Evolutionary conservation across 2,888 invertebrate genomes (phyloP), one percentile per base, ranked within the genome.

Genomic region (Eueremaeus valkanovi): DNA sequence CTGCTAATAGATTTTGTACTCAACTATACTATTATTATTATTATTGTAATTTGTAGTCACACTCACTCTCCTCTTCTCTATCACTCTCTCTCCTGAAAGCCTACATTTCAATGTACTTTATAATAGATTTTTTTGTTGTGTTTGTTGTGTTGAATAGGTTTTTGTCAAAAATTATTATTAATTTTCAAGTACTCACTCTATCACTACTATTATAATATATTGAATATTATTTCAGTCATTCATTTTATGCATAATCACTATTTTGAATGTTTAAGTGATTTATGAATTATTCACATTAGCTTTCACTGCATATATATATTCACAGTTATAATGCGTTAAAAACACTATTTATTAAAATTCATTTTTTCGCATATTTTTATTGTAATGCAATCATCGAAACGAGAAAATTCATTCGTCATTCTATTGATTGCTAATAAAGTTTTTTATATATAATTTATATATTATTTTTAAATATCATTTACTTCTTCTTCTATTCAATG

Each of bases 31-130:
- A 49, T 49, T 49, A 49, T 63, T 63, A 63, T 63, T 63, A 63
- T 63, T 63, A 63, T 63, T 33, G n/a, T 63, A 63, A 63, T 63
- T 63, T 63, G 63, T 63, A 21, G 58, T 29, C 58, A 58, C 58
- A 58, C 58, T 58, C 21, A 58, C 16, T 58, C 27, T 27, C 58
- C 13, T 27, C 58, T 58, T n/a, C n/a, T n/a, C n/a, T n/a, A n/a
- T n/a, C n/a, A n/a, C n/a, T n/a, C n/a, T n/a, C n/a, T n/a, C n/a
- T n/a, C n/a, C n/a, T 27, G 13, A 58, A 27, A 13, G 29, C 27
- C 24, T 58, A 58, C 58, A 58, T 27, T 58, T 58, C 11, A 58
- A 58, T 18, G 16, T 0, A 13, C 6, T 27, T n/a, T n/a, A n/a
- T n/a, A n/a, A n/a, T n/a, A n/a, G n/a, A n/a, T n/a, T n/a, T n/a